Conservation (phyloP, 2,888 invertebrate genomes). For the Cheilosia pagana region DNA sequence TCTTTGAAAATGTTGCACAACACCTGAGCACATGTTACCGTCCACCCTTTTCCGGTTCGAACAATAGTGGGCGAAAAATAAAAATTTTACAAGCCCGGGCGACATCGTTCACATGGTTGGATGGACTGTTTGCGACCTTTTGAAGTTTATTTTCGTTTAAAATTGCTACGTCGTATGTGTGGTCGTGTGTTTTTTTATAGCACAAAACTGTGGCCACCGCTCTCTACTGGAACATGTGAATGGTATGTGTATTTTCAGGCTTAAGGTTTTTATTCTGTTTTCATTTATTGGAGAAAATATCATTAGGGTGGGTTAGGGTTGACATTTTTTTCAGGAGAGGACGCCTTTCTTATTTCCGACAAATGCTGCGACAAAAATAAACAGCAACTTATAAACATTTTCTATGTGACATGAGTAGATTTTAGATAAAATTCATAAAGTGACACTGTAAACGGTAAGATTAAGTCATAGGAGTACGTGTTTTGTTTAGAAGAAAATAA, state of each 20-base stretch:
- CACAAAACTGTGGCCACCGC: slow-evolving; percentile 26
- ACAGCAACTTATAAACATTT: too few species aligned
- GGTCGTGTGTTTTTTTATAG: slow-evolving; percentile 22
- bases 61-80: not conserved
- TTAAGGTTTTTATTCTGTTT: not conserved
- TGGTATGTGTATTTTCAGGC: slow-evolving; percentile 19
- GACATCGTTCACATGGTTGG: slow-evolving; percentile 1
- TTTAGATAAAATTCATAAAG: too few species aligned
- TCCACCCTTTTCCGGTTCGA: slow-evolving; percentile 14
- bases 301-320: slow-evolving; percentile 19
- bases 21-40: slow-evolving; percentile 58
- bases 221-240: slow-evolving; percentile 21
- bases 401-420: too few species aligned
- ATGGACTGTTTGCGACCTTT: slow-evolving; percentile 25
- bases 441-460: too few species aligned
- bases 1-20: slow-evolving; percentile 55
- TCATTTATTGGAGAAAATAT: slow-evolving; percentile 33
- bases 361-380: not conserved
- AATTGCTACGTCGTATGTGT: slow-evolving; percentile 1
- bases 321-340: not conserved
- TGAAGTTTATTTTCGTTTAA: slow-evolving; percentile 34
- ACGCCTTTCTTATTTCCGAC: not conserved
- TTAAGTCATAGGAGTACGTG: too few species aligned
- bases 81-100: not conserved
- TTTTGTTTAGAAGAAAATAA: too few species aligned